phyloP scores from a whole-genome alignment of 2,113 vertebrate genomes.

The Paralichthys olivaceus region DNA sequence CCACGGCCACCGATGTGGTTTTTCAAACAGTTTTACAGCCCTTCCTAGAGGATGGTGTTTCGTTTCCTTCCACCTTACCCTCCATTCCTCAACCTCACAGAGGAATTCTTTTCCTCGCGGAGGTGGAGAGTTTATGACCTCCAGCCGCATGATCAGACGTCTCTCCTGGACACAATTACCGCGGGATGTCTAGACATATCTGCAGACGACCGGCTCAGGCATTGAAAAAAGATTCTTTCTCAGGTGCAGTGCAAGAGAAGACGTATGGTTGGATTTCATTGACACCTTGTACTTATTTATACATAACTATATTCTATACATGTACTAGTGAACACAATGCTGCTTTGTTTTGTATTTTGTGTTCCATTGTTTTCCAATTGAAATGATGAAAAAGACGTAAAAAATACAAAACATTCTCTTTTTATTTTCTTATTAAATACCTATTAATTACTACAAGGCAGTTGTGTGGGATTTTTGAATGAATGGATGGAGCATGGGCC shows the following conservation, averaged over 20 bases:
- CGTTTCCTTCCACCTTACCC: neutral
- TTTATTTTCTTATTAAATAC: no score
- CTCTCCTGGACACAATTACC: neutral
- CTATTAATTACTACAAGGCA: no score
- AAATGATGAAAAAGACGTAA: no score
- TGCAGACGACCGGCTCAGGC: neutral
- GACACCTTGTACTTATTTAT: neutral
- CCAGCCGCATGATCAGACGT: constrained; percentile 2
- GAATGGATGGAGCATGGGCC: no score
- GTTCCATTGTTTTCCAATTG: no score
- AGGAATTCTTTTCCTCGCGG: neutral
- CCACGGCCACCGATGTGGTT: neutral
- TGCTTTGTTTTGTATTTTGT: no score
- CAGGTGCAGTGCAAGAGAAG: neutral
- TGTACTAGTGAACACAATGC: no score
- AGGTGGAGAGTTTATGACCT: constrained; percentile 9
- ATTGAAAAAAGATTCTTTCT: neutral
- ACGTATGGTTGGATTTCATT: neutral
- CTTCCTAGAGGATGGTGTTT: neutral
- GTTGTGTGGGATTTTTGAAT: no score
- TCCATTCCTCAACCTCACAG: neutral
- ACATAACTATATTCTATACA: neutral
- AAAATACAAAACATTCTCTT: no score
- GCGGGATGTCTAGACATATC: neutral
- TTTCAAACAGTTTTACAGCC: neutral